A percentile compares a stretch with the other conserved stretches of the same genome.
Conservation (phyloP, 2,797 vertebrate species). For the Brachyalestes nurse region DNA sequence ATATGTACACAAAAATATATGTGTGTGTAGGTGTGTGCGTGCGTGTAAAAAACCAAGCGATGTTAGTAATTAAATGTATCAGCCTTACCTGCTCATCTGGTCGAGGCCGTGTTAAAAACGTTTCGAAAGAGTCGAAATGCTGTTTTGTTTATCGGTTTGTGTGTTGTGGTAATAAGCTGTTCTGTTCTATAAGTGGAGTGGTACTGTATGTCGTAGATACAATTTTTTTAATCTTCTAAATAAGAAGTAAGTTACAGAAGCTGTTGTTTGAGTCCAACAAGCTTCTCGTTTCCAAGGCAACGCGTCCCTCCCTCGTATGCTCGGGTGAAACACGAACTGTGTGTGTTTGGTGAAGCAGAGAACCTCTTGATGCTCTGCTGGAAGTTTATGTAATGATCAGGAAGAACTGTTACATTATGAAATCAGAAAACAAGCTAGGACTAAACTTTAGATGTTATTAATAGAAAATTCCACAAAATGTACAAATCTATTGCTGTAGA, state of each 20-base stretch:
- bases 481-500: no score
- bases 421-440: no score
- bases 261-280: background rate
- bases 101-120: background rate
- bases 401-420: no score
- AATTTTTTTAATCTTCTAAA: background rate
- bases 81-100: constrained; percentile 44
- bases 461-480: no score
- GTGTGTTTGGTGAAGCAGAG: background rate
- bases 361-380: no score
- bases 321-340: constrained; percentile 26
- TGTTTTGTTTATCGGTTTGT: background rate
- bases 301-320: constrained; percentile 8
- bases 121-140: background rate
- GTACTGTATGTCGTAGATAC: no score
- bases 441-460: no score
- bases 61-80: background rate
- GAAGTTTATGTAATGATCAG: no score
- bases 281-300: constrained; percentile 39
- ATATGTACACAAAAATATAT: background rate
- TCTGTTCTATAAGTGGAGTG: background rate
- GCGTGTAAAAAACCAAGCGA: background rate
- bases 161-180: background rate
- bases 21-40: no score
- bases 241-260: no score